Conservation (phyloP, 2,113 vertebrate genomes). For the Gopherus evgoodei region DNA sequence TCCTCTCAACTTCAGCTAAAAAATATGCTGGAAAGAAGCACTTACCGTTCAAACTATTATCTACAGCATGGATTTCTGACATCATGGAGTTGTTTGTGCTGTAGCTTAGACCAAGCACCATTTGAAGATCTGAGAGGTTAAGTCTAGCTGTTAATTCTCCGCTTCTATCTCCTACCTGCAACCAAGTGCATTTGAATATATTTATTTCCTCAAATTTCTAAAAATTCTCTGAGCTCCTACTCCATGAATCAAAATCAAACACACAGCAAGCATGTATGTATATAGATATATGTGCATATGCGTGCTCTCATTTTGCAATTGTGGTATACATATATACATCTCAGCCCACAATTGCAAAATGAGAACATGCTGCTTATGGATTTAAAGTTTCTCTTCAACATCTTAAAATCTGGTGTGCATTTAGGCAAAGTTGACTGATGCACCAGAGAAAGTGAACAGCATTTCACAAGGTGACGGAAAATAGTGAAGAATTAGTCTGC, state of each 20-base stretch:
- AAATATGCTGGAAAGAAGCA: not conserved
- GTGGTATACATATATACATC: not conserved
- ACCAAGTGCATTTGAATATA: constrained; percentile 25
- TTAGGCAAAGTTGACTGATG: not conserved
- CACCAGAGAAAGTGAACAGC: not conserved
- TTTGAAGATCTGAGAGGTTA: constrained; percentile 96
- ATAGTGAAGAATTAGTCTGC: not conserved
- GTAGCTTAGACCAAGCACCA: constrained; percentile 93
- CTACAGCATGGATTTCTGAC: constrained; percentile 85
- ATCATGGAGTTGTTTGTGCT: constrained; percentile 91
- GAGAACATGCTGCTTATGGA: not conserved
- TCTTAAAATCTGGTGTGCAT: not conserved
- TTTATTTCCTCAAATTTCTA: not conserved
- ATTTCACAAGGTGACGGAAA: not conserved
- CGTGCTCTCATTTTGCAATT: not conserved
- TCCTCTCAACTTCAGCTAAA: not conserved
- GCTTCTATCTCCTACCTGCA: constrained; percentile 88
- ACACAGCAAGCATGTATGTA: not conserved
- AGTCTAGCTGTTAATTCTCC: constrained; percentile 96
- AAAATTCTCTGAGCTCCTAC: not conserved
- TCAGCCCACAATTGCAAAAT: not conserved
- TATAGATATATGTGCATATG: too few species aligned
- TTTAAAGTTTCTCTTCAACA: not conserved
- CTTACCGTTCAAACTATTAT: constrained; percentile 85
- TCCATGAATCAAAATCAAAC: not conserved